Base-by-base conservation (phyloP, 2,888 invertebrate genomes). In the Andrena haemorrhoa region DNA sequence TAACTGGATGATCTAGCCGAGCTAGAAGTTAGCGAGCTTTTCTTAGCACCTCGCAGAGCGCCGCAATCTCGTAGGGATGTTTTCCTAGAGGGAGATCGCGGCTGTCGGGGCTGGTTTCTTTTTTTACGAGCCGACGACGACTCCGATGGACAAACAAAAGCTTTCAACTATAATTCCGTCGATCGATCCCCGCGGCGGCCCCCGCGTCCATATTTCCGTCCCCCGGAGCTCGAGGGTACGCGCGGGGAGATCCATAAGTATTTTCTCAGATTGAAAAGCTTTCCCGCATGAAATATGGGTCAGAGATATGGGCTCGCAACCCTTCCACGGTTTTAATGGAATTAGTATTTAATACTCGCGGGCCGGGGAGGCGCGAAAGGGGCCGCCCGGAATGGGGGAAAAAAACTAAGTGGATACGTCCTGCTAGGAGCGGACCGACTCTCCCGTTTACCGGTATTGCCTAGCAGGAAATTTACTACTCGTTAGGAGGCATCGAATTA, bases 271-370 rank as follows among this genome's bases (percentile, higher is more conserved):
- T 90, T 90, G 89, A 90, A 89, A 90, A 89, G 89, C 88, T 93
- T 93, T 93, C 86, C 86, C 91, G 89, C 89, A 93, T 94, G 94
- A 94, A 92, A 93, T 93, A 94, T 93, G 93, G 93, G 93, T 93
- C 93, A 93, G 93, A 92, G 90, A 92, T 91, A 86, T 86, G 85
- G 86, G 84, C 86, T 65, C 77, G 87, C 93, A 93, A 93, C 93
- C 93, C 94, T 94, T 94, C 92, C 92, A 88, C 89, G 90, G 81
- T 91, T 94, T 93, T 94, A 94, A 94, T 93, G 93, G 93, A 93
- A 94, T 94, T 94, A 94, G 93, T 93, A 92, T 94, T 94, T 94
- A 93, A 93, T 93, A 93, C 90, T 84, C 82, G 82, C 72, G 84
- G 79, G 75, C 73, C 75, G 51, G 60, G 74, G 83, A 76, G 76